These are phyloP conservation scores for Rhynchonycteris naso DNA, from an alignment of 2,797 vertebrate species.

Conservation along the genomic window DNA sequence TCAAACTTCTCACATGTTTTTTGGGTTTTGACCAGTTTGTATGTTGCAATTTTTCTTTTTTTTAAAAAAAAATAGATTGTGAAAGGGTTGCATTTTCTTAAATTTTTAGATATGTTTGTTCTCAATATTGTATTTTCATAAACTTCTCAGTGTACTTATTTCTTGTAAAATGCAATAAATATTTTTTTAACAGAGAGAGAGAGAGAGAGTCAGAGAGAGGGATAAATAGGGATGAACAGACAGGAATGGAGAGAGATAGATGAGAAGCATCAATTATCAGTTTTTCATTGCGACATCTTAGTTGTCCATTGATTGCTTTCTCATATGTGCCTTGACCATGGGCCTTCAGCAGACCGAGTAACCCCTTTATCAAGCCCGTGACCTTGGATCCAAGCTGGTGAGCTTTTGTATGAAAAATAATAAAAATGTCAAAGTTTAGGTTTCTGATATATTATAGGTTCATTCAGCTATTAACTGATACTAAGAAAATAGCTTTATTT, in stretches of 20 bases:
- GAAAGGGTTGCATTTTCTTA: not conserved
- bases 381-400: too few relatives aligned
- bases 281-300: too few relatives aligned
- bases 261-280: too few relatives aligned
- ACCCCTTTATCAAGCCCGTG: too few relatives aligned
- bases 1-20: not conserved
- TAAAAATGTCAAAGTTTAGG: not conserved
- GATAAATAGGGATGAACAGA: too few relatives aligned
- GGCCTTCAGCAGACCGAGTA: too few relatives aligned
- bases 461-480: not conserved
- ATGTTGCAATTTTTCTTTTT: not conserved
- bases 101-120: not conserved
- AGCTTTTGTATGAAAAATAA: constrained; percentile 27
- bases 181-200: too few relatives aligned
- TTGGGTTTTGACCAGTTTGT: not conserved
- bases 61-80: not conserved
- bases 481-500: not conserved
- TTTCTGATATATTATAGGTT: not conserved
- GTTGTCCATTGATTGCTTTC: too few relatives aligned
- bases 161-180: not conserved
- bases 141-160: not conserved
- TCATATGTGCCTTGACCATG: too few relatives aligned
- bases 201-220: too few relatives aligned
- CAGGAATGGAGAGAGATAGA: too few relatives aligned
- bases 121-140: not conserved